phyloP scores from a whole-genome alignment of 2,888 invertebrate species.

The Pyrgus malvae region DNA sequence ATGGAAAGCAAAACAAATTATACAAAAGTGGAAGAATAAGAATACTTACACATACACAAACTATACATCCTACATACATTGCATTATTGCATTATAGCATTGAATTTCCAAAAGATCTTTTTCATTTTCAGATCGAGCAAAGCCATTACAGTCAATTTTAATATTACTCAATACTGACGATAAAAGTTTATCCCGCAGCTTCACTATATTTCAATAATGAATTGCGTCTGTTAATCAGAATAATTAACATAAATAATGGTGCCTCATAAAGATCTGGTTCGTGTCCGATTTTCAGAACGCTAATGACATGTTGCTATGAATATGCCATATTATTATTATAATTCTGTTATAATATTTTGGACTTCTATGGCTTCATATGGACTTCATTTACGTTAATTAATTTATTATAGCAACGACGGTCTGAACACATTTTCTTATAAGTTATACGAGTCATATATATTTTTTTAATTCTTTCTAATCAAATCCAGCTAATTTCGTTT shows the following conservation, averaged over 20 bases:
- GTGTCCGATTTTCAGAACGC: neutral
- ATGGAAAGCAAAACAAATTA: too few relatives aligned
- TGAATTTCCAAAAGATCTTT: neutral
- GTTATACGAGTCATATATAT: too few relatives aligned
- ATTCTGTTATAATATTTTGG: too few relatives aligned
- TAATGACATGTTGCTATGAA: conserved; percentile 1
- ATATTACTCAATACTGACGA: conserved; percentile 11
- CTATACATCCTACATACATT: too few relatives aligned
- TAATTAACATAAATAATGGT: conserved; percentile 19
- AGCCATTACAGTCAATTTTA: conserved; percentile 12
- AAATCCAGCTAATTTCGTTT: too few relatives aligned
- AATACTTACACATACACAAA: too few relatives aligned
- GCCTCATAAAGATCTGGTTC: conserved; percentile 1
- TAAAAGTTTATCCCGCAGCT: conserved; percentile 12
- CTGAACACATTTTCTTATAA: too few relatives aligned
- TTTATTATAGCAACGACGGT: too few relatives aligned
- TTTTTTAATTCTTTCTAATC: too few relatives aligned
- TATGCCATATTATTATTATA: neutral
- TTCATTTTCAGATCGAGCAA: neutral
- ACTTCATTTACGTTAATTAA: too few relatives aligned
- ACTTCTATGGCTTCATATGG: neutral
- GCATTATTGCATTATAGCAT: neutral
- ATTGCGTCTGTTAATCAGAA: conserved; percentile 10
- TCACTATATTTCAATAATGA: conserved; percentile 13
- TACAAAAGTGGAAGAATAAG: too few relatives aligned